Evolutionary conservation across 2,113 vertebrate genomes (phyloP).

Genomic region (Eidolon helvum): DNA sequence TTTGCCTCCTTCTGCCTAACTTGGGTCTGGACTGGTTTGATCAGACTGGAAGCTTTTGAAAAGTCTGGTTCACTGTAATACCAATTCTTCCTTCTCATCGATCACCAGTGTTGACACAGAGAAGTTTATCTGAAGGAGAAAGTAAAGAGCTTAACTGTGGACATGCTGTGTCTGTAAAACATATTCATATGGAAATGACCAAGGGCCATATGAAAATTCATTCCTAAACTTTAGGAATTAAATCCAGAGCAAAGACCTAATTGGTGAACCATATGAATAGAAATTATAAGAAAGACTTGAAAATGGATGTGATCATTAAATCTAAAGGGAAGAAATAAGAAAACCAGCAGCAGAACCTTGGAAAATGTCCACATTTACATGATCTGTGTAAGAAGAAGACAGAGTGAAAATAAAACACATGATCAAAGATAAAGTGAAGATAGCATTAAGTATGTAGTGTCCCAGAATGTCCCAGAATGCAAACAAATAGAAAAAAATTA

Average conservation of each 20-base stretch:
- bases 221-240: neutral
- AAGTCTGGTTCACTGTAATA: neutral
- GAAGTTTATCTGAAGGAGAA: neutral
- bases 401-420: neutral
- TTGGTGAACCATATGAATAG: neutral
- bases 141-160: neutral
- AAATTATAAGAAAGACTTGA: neutral
- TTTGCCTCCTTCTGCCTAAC: neutral
- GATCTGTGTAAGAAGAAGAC: neutral
- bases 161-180: neutral
- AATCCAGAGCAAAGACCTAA: neutral
- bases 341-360: neutral
- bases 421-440: neutral
- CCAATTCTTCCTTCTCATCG: neutral
- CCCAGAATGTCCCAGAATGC: neutral
- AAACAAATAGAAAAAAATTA: neutral
- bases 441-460: neutral
- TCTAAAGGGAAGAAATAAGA: neutral
- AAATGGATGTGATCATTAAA: neutral
- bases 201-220: neutral
- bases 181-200: neutral
- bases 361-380: neutral
- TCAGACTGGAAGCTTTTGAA: neutral
- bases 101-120: neutral
- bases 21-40: neutral